Percentiles rank a stretch among this genome's conserved stretches.
These are phyloP conservation scores for Heteropelma amictum DNA, from an alignment of 2,888 invertebrate species.

Conservation along the genomic window DNA sequence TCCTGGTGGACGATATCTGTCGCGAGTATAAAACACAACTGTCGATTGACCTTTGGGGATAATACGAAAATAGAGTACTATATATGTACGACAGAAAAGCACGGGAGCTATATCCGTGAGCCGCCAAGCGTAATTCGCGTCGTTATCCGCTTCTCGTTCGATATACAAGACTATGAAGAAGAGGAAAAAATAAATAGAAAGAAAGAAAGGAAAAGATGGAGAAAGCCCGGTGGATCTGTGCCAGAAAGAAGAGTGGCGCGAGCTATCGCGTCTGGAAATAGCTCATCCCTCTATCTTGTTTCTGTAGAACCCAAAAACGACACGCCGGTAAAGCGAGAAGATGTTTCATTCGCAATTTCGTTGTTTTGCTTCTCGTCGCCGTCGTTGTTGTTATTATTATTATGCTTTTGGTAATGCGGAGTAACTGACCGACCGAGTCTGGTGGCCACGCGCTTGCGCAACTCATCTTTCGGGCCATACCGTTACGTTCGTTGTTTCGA, in stretches of 20 bases:
- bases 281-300: constrained; percentile 21
- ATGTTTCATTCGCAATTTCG: not conserved
- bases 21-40: constrained; percentile 17
- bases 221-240: constrained; percentile 56
- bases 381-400: not conserved
- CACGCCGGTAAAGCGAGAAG: not conserved
- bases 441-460: no score
- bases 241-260: constrained; percentile 50
- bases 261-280: constrained; percentile 55
- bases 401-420: not conserved
- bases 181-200: constrained; percentile 37
- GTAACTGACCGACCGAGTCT: no score
- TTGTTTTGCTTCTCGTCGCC: not conserved
- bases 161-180: constrained; percentile 37
- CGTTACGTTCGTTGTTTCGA: no score
- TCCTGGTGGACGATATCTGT: not conserved
- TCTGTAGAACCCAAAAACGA: constrained; percentile 22
- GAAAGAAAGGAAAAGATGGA: constrained; percentile 17
- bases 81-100: constrained; percentile 11
- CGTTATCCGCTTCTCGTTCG: constrained; percentile 20
- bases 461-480: no score
- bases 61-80: constrained; percentile 56
- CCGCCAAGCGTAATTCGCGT: constrained; percentile 10
- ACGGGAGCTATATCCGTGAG: constrained; percentile 47
- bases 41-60: constrained; percentile 58